Evolutionary conservation across 2,113 vertebrate genomes (phyloP).

Genomic region (Acanthochromis polyacanthus): DNA sequence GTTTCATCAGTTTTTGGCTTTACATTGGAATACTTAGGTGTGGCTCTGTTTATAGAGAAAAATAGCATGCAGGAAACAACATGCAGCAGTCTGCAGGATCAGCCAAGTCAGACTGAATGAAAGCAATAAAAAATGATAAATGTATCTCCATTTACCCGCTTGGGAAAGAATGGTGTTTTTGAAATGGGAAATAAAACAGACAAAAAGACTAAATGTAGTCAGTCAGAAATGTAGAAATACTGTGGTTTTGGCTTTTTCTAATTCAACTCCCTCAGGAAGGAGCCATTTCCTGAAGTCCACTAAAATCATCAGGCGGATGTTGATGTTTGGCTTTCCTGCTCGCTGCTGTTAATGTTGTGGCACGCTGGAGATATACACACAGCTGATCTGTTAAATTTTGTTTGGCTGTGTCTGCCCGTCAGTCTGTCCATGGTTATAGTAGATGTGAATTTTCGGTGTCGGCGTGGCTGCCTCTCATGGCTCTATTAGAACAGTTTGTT

Average conservation of each 20-base stretch:
- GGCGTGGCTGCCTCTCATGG: slow-evolving; percentile 16
- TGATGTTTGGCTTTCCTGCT: slow-evolving; percentile 71
- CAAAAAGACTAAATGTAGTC: neutral
- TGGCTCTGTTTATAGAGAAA: slow-evolving; percentile 49
- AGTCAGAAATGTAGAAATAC: slow-evolving; percentile 33
- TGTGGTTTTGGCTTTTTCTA: slow-evolving; percentile 23
- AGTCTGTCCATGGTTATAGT: slow-evolving; percentile 5
- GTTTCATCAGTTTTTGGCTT: slow-evolving; percentile 18
- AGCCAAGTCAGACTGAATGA: slow-evolving; percentile 31
- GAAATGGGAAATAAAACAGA: neutral
- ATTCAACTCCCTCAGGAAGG: slow-evolving; percentile 55
- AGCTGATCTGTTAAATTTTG: slow-evolving; percentile 54
- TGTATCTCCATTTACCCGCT: slow-evolving; percentile 14
- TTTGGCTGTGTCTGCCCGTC: slow-evolving; percentile 32
- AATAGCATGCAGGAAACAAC: slow-evolving; percentile 30
- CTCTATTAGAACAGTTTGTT: slow-evolving; percentile 47
- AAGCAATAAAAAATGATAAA: neutral
- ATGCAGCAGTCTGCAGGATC: slow-evolving; percentile 9
- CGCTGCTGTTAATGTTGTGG: slow-evolving; percentile 46
- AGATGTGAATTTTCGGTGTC: slow-evolving; percentile 21
- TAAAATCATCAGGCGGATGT: slow-evolving; percentile 65
- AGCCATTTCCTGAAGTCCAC: slow-evolving; percentile 73
- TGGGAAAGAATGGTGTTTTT: slow-evolving; percentile 8
- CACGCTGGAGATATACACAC: slow-evolving; percentile 58
- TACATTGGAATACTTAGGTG: slow-evolving; percentile 28